Base-by-base conservation (phyloP, 2,888 invertebrate genomes). In the Sericinus montela region DNA sequence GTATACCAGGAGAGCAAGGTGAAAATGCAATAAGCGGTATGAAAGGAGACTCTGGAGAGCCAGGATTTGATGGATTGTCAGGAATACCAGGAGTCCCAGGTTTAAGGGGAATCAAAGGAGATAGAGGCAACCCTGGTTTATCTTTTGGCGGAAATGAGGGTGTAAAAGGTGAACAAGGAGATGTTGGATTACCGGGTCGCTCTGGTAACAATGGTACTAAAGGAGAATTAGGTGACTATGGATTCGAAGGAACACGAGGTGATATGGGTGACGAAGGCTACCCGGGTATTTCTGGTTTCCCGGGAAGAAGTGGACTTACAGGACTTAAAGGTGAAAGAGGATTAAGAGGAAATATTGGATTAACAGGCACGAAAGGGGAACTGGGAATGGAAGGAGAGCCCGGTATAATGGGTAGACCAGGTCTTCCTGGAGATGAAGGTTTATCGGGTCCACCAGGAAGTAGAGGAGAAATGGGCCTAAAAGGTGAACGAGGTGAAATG, bases 121-220 rank as follows among this genome's bases (percentile, higher is more conserved):
- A 72, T 0, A 84, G 82, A 59, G 94, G 94, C 34, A 83, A 87
- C 51, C 78, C 89, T 9, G 93, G 94, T 1, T 38, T 59, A 10
- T 80, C 85, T 13, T 54, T 64, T 36, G 53, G 51, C 29, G 89
- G 92, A 59, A 90, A 91, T 11, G 54, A 62, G 10, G 93, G 93
- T 1, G 50, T 66, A 15, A 91, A 91, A 62, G 95, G 95, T 48
- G 78, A 85, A 45, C 84, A 86, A 44, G 95, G 95, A 49, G 80
- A 90, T 11, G 67, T 80, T 1, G 95, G 94, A 48, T 68, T 55
- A 53, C 69, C 72, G 48, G 92, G 90, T 38, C 73, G 69, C 58
- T 60, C 65, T 13, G 93, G 93, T 11, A 51, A 70, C 7, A 45
- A 69, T 25, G 93, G 93, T 36, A 54, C 62, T 23, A 80, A 79